Base-by-base conservation (phyloP, 2,113 vertebrate genomes). In the Podilymbus podiceps region DNA sequence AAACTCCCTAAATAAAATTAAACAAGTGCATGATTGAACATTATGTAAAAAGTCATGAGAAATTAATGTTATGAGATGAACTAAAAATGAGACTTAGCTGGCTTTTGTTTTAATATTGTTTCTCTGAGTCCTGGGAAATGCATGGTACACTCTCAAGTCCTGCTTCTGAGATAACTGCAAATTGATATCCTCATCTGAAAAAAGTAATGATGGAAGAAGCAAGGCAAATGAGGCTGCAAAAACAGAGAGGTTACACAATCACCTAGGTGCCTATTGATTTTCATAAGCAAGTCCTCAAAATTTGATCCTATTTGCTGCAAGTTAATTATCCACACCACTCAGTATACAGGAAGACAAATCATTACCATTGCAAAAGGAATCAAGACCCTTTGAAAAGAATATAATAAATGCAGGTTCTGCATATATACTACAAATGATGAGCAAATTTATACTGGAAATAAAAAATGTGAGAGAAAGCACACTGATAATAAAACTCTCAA, bases 231-330 rank as follows among this genome's bases (percentile, higher is more conserved):
- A 93, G 76, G 30, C 27, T 78, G 59, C 42, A 88, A 83, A 91
- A 94, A 52, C 2, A 90, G 50, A 72, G 52, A 88, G 13, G 55
- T 60, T 93, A 83, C 44, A 80, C 69, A 68, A 78, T 53, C 85
- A 81, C 27, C 50, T 68, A 60, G 25, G 35, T 10, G 9, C 52
- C 52, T 50, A 84, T 1, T 73, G 67, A 74, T 86, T 92, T 95
- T 89, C 68, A 78, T 53, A 64, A 94, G 42, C 40, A 86, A 89
- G 76, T 72, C 80, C 38, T 92, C 44, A 86, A 90, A 93, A 89
- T 74, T 5, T 81, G 44, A 88, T 86, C 64, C 59, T 64, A 74
- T 55, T 92, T 94, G 67, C 44, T 86, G 60, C 33, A 46, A 90
- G 85, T 88, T 90, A 90, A 81, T 95, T 93, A 96, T 58, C 69